phyloP scores from a whole-genome alignment of 2,113 vertebrate species.

The Scalopus aquaticus region DNA sequence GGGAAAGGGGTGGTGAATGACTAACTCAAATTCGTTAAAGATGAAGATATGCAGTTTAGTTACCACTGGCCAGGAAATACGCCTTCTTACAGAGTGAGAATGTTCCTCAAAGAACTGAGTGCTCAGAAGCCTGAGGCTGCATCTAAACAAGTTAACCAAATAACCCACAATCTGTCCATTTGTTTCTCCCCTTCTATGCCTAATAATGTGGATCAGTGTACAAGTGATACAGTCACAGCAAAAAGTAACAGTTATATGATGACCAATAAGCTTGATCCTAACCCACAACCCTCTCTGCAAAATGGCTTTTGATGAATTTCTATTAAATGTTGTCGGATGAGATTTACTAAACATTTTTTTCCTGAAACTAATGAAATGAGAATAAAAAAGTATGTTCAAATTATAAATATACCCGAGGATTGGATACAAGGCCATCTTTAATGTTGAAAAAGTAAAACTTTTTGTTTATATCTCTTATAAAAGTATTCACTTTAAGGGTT shows the following conservation, averaged over 20 bases:
- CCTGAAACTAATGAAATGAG: background rate
- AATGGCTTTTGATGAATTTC: background rate
- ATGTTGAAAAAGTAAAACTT: background rate
- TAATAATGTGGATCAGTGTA: background rate
- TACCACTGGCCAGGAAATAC: background rate
- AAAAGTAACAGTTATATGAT: background rate
- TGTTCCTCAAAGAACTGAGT: background rate
- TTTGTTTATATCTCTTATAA: background rate
- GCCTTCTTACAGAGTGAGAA: background rate
- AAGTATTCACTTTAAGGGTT: background rate
- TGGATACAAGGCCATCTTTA: background rate
- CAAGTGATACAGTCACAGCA: background rate
- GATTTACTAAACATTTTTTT: background rate
- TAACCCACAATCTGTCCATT: background rate
- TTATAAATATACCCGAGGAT: background rate
- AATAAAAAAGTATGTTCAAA: background rate
- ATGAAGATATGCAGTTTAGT: background rate
- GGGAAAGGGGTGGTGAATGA: background rate
- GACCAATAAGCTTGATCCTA: background rate
- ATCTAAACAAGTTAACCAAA: background rate
- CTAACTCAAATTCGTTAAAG: conserved; percentile 42
- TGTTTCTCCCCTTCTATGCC: background rate
- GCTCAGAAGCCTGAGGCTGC: background rate
- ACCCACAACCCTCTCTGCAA: rapidly evolving
- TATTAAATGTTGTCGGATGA: background rate